A percentile compares a stretch with the other conserved stretches of the same genome.
These are phyloP conservation scores for Genyomyrus donnyi DNA, from an alignment of 2,113 vertebrate species.

Conservation along the genomic window DNA sequence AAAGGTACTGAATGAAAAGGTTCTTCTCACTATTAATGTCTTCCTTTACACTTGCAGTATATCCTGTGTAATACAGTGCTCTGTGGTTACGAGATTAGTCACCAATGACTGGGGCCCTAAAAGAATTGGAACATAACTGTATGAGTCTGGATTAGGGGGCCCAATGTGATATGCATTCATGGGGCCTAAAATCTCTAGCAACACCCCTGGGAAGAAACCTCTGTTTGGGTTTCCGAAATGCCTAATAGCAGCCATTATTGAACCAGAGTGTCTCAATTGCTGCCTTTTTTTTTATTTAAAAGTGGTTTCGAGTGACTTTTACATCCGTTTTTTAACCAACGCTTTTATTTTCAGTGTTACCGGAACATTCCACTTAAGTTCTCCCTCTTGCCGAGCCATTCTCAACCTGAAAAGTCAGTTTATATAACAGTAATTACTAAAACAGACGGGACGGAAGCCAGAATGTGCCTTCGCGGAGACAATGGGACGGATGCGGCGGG, in stretches of 20 bases:
- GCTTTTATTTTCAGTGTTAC: neutral
- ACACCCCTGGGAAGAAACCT: neutral
- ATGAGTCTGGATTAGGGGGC: no score
- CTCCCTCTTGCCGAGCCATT: constrained; percentile 24
- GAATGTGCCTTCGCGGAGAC: constrained; percentile 37
- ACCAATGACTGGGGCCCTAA: neutral
- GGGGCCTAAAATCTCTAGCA: no score
- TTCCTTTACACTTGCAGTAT: neutral
- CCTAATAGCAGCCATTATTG: neutral
- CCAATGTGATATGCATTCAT: no score
- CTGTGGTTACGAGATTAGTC: neutral
- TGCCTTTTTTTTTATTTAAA: neutral
- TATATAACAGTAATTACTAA: constrained; percentile 50
- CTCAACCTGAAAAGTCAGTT: constrained; percentile 44
- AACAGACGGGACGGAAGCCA: constrained; percentile 53
- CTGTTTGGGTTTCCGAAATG: neutral
- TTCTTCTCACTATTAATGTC: neutral
- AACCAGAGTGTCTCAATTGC: neutral
- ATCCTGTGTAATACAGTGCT: neutral
- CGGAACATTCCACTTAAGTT: neutral
- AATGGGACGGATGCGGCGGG: constrained; percentile 39
- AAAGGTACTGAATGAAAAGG: neutral
- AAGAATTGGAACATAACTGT: no score
- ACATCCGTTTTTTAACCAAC: neutral
- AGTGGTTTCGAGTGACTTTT: constrained; percentile 10